phyloP scores from a whole-genome alignment of 2,113 vertebrate genomes.

The Carassius carassius region DNA sequence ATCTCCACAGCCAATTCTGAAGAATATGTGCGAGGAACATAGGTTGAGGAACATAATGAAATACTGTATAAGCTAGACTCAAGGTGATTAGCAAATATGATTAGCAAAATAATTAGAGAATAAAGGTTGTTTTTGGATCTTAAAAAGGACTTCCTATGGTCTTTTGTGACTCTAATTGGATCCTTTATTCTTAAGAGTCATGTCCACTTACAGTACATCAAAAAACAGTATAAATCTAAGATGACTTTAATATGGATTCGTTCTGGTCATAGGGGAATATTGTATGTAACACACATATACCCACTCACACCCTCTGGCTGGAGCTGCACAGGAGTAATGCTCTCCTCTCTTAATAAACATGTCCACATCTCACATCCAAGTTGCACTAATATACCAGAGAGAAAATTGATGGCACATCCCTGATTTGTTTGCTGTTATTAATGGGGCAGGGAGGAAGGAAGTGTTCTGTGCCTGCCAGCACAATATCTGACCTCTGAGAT shows the following conservation, averaged over 20 bases:
- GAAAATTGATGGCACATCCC: slow-evolving; percentile 56
- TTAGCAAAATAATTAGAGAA: neutral
- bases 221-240: neutral
- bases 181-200: too few relatives aligned
- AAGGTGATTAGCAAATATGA: neutral
- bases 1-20: too few relatives aligned
- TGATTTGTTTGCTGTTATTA: slow-evolving; percentile 75
- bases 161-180: too few relatives aligned
- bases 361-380: slow-evolving; percentile 57
- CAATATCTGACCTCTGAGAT: slow-evolving; percentile 73
- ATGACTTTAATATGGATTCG: slow-evolving; percentile 38
- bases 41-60: neutral
- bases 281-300: slow-evolving; percentile 48
- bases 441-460: slow-evolving; percentile 66
- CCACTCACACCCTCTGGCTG: slow-evolving; percentile 40
- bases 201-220: neutral
- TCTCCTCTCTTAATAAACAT: slow-evolving; percentile 63
- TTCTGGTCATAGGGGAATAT: slow-evolving; percentile 50
- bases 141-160: neutral
- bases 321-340: slow-evolving; percentile 47
- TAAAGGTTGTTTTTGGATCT: neutral
- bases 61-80: neutral
- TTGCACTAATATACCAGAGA: slow-evolving; percentile 63
- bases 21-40: neutral
- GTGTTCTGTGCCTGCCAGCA: slow-evolving; percentile 67